Evolutionary conservation across 2,113 vertebrate species (phyloP), one percentile per base, ranked within the genome.

Genomic region (Tetrao urogallus): DNA sequence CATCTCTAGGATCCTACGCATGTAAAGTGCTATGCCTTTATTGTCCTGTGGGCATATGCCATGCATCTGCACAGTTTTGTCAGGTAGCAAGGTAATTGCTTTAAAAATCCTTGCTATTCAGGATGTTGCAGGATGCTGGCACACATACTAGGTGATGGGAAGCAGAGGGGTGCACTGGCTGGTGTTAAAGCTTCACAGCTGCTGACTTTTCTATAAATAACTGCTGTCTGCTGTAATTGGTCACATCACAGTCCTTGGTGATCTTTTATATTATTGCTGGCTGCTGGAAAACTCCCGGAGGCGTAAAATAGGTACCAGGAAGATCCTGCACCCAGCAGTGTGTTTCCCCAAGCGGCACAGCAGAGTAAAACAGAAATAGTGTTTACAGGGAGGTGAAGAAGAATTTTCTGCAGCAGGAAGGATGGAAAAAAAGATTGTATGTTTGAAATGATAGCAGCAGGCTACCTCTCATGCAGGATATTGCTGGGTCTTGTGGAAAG

Each of bases 151-250:
- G 86, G 76, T 6, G 86, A 72, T 86, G 80, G 88, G 88, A 95
- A 90, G 90, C 94, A 91, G 82, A 92, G 80, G 57, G 76, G 13
- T 69, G 69, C 6, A 36, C 90, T 92, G 93, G 54, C 73, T 86
- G 80, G 63, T 97, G 88, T 93, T 95, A 95, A 84, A 95, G 76
- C 93, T 66, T 90, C 70, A 70, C 70, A 45, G 70, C 82, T 69
- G 79, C 90, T 86, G 92, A 73, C 92, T 97, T 93, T 65, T 76
- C 93, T 94, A 88, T 95, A 94, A 96, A 95, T 96, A 97, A 90
- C 91, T 91, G 58, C 93, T 93, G 88, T 93, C 95, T 95, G 93
- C 88, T 94, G 88, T 95, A 94, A 92, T 93, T 96, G 93, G 90
- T 92, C 94, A 72, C 88, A 94, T 90, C 94, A 84, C 86, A 91